phyloP scores from a whole-genome alignment of 2,888 invertebrate species.

The Nyleta sp. region DNA sequence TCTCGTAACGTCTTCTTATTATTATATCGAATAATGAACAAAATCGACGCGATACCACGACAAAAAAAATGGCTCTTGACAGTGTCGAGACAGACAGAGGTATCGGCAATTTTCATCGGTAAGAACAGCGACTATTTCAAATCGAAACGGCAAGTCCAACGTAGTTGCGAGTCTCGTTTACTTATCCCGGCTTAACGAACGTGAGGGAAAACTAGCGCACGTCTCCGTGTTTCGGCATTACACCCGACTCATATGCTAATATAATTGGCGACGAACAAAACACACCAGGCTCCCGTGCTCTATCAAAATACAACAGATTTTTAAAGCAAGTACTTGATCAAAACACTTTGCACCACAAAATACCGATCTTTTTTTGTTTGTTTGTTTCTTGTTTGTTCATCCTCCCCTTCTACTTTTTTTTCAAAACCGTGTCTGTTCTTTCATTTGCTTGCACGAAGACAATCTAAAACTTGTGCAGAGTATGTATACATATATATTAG shows the following conservation, averaged over 20 bases:
- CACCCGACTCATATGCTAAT: slow-evolving; percentile 58
- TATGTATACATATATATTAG: not conserved
- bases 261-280: slow-evolving; percentile 64
- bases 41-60: slow-evolving; percentile 52
- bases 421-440: slow-evolving; percentile 11
- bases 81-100: slow-evolving; percentile 18
- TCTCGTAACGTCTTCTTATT: too few relatives aligned
- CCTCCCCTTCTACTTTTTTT: not conserved
- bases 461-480: slow-evolving; percentile 31
- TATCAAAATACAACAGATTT: slow-evolving; percentile 67
- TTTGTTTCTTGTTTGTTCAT: not conserved
- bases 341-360: slow-evolving; percentile 35
- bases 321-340: slow-evolving; percentile 55
- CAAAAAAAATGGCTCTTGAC: slow-evolving; percentile 50
- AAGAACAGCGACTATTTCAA: slow-evolving; percentile 57
- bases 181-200: slow-evolving; percentile 47
- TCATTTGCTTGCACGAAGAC: slow-evolving; percentile 26
- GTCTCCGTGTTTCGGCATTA: slow-evolving; percentile 55
- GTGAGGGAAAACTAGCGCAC: slow-evolving; percentile 57
- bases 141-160: slow-evolving; percentile 46
- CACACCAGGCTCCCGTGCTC: slow-evolving; percentile 64
- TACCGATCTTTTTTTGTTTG: slow-evolving; percentile 20
- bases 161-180: slow-evolving; percentile 42
- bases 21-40: slow-evolving; percentile 7
- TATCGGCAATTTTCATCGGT: not conserved